Evolutionary conservation across 2,888 invertebrate species (phyloP), one percentile per base, ranked within the genome.

Genomic region (Eristalis arbustorum): DNA sequence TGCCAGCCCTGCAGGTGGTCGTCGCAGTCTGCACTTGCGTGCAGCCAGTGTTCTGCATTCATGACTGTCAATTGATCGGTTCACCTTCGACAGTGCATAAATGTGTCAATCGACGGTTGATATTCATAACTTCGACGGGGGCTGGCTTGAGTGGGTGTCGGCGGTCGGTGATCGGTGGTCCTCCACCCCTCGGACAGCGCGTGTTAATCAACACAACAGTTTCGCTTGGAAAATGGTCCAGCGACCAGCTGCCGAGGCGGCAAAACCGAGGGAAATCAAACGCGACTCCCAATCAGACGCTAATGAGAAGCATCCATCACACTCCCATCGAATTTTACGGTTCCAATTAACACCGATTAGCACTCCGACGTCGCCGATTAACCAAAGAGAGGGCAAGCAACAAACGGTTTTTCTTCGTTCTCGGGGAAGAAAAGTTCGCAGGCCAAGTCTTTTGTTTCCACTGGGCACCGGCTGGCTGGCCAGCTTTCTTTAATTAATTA

Each of bases 401-500:
- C n/a, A 14, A 42, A 42, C 42, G 42, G 42, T n/a, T 49, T n/a
- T 5, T 14, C n/a, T n/a, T 5, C 2, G 1, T 34, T 6, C 13
- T 13, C 1, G 13, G 14, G 49, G n/a, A 28, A 18, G 4, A n/a
- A 56, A 68, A 76, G 75, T 76, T 76, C 75, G 67, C 49, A 25
- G 11, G 0, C 1, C 77, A 63, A 64, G 40, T 69, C 69, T 69
- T 76, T 63, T 64, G 63, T 49, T 72, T 28, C 62, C 14, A 62
- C n/a, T n/a, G 25, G 1, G 57, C 22, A 3, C 23, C 6, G 2
- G 25, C 25, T 25, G 3, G 2, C 22, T 23, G 23, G 13, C 14
- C 14, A 0, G 10, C 37, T 37, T 34, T 63, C 10, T 4, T n/a
- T 37, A 63, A 37, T 63, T 34, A 22, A 63, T 31, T 63, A 31